Evolutionary conservation across 1,140 invertebrate genomes (phyloP).

Genomic region (Drusus annulatus): DNA sequence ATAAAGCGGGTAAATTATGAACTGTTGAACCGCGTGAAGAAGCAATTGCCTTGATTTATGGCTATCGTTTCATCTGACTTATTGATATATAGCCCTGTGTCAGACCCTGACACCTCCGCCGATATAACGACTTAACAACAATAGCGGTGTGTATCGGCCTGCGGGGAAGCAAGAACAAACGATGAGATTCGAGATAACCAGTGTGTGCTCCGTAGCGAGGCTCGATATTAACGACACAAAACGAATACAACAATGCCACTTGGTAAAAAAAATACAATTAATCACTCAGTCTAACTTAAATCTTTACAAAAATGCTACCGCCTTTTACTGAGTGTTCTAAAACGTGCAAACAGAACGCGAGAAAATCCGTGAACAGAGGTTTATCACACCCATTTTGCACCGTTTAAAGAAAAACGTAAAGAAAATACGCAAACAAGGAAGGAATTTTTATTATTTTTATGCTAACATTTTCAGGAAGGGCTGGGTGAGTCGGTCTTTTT

Average conservation of each 20-base stretch:
- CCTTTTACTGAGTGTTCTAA: not conserved
- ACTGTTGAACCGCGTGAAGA: constrained; percentile 17
- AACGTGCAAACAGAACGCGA: not conserved
- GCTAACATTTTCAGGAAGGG: not conserved
- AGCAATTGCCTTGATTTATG: constrained; percentile 18
- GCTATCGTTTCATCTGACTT: constrained; percentile 32
- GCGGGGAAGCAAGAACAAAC: constrained; percentile 30
- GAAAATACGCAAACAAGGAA: not conserved
- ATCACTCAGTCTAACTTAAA: not conserved
- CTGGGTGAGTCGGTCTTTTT: not conserved
- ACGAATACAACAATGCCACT: not conserved
- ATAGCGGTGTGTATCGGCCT: constrained; percentile 13
- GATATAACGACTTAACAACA: constrained; percentile 41
- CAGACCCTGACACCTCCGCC: constrained; percentile 20
- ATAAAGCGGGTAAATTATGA: not conserved
- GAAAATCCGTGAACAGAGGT: constrained; percentile 2
- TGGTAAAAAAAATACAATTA: not conserved
- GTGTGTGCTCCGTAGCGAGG: not conserved
- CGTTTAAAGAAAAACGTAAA: not conserved
- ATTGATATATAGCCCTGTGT: constrained; percentile 34
- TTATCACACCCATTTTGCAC: not conserved
- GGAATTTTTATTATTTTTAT: not conserved
- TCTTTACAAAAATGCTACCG: not conserved
- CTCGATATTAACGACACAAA: not conserved
- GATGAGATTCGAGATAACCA: constrained; percentile 17